Percentiles rank a stretch among this genome's conserved stretches.
Conservation (phyloP, 2,888 invertebrate genomes). For the Mimachlamys varia region DNA sequence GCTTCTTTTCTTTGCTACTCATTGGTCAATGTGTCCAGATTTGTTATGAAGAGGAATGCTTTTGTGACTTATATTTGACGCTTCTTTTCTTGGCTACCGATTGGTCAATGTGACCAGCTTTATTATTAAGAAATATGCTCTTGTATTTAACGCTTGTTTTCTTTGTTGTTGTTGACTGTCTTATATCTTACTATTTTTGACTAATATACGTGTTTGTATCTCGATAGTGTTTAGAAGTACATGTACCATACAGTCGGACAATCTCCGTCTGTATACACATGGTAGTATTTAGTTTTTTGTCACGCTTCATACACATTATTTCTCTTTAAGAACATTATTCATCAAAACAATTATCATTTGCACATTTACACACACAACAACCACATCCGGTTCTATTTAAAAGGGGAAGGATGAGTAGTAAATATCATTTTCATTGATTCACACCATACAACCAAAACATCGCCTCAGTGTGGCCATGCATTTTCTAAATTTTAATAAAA, state of each 20-base stretch:
- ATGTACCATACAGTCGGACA: not conserved
- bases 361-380: not conserved
- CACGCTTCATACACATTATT: not conserved
- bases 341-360: not conserved
- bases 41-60: too few species aligned
- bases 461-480: too few species aligned
- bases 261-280: not conserved
- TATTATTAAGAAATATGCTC: not conserved
- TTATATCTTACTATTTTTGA: not conserved
- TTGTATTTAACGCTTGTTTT: not conserved
- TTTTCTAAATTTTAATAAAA: too few species aligned
- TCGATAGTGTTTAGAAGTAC: not conserved
- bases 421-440: too few species aligned
- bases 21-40: too few species aligned
- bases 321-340: not conserved
- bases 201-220: not conserved
- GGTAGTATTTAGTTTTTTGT: not conserved
- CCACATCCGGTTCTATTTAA: too few species aligned
- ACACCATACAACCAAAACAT: too few species aligned
- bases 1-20: too few species aligned
- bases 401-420: too few species aligned
- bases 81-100: too few species aligned
- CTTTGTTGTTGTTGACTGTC: not conserved
- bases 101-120: too few species aligned
- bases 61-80: too few species aligned